Evolutionary conservation across 2,797 vertebrate genomes (phyloP).

Genomic region (Smutsia temminckii): DNA sequence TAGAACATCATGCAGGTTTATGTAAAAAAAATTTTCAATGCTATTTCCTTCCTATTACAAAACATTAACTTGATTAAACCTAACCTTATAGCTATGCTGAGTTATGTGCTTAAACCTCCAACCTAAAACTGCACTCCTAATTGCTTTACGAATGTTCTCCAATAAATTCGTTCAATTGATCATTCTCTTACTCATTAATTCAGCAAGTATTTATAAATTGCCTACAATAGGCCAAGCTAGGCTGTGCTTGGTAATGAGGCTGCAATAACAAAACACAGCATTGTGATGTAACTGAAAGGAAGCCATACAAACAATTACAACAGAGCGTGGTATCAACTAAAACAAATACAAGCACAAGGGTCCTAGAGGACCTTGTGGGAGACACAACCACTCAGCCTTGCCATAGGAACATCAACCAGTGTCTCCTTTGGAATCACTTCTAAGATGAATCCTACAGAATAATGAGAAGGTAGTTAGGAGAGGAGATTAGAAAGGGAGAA

Average conservation of each 20-base stretch:
- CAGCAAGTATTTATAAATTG: conserved; percentile 37
- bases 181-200: conserved; percentile 6
- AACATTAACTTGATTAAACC: conserved; percentile 15
- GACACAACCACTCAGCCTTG: not conserved
- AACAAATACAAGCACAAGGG: not conserved
- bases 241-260: not conserved
- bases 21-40: not conserved
- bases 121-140: not conserved
- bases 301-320: not conserved
- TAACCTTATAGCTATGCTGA: not conserved
- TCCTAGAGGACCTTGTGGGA: not conserved
- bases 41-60: conserved; percentile 37
- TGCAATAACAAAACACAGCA: not conserved
- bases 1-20: not conserved
- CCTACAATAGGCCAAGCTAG: not conserved
- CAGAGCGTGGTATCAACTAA: not conserved
- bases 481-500: not conserved
- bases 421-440: not conserved
- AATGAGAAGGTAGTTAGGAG: not conserved
- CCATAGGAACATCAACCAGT: not conserved
- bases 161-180: not conserved
- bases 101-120: not conserved
- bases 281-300: not conserved
- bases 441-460: not conserved
- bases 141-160: conserved; percentile 30